Base-by-base conservation (phyloP, 23 tunicate genomes). In the Halocynthia roretzi region DNA sequence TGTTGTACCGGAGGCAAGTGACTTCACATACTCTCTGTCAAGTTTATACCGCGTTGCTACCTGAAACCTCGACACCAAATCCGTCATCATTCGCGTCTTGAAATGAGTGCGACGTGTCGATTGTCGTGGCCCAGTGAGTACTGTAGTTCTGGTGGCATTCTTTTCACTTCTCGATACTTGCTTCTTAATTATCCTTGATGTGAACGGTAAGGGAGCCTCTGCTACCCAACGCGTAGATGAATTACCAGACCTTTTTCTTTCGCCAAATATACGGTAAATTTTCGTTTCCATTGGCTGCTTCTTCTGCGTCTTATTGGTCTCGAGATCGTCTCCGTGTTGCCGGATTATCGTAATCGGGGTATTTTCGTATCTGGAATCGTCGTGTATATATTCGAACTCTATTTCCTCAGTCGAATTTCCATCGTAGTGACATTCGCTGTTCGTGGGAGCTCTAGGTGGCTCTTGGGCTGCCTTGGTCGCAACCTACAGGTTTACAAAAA, bases 21-120 rank as follows among this genome's bases (percentile, higher is more conserved):
- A 74, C 14, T 62, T 64, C 10, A 74, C 78, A 6, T 74, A 74
- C 0, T 74, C 60, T 54, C 78, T 53, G 21, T 74, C 78, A 9
- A 74, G 62, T 31, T 74, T 74, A 74, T 74, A 74, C 56, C 56
- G n/a, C 23, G 78, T 74, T 19, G 78, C 78, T 8, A 74, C 78
- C 62, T 54, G 78, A 6, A 74, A 74, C 56, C 78, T 10, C 40
- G 78, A 74, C 5, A 74, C 78, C 9, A 74, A 54, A 54, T 74
- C 78, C 2, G 78, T 74, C 78, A 74, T 74, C 18, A 74, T 11
- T 53, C 22, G 64, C 56, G 78, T 62, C 78, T 53, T 74, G 8
- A 48, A 31, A 31, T 31, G 14, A 54, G 10, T 10, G 21, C 78
- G 14, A 8, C 56, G 55, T 40, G 10, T 40, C 70, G 31, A 20